Conservation (phyloP, 2,888 invertebrate species). For the Bhutanitis thaidina region DNA sequence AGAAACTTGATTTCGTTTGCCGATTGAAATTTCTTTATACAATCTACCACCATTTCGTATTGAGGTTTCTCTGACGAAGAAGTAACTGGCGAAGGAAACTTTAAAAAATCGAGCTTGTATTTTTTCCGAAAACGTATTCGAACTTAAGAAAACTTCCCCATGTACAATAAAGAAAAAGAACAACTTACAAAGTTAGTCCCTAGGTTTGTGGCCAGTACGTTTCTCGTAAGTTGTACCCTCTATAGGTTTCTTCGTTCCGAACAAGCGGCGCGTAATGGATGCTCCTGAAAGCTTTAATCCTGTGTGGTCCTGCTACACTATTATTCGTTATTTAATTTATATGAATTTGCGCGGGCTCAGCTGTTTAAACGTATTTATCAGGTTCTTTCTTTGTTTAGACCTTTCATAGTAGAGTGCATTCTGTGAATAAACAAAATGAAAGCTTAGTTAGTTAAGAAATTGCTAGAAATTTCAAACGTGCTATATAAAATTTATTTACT, state of each 20-base stretch:
- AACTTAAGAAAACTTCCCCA: background rate
- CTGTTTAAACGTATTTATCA: conserved; percentile 6
- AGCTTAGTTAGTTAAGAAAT: too few relatives aligned
- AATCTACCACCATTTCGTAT: too few relatives aligned
- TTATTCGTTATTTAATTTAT: conserved; percentile 18
- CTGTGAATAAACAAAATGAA: too few relatives aligned
- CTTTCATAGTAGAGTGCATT: too few relatives aligned
- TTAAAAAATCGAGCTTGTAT: too few relatives aligned
- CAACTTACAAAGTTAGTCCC: conserved; percentile 10
- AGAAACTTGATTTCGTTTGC: too few relatives aligned
- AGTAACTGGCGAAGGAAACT: too few relatives aligned
- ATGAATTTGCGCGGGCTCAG: conserved; percentile 7
- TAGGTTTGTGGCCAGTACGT: background rate
- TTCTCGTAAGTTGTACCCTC: conserved; percentile 3
- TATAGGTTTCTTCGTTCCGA: conserved; percentile 5
- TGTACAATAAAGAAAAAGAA: background rate
- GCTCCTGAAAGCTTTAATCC: conserved; percentile 14
- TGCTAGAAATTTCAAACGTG: too few relatives aligned
- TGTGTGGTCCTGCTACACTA: conserved; percentile 18
- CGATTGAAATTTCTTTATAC: too few relatives aligned
- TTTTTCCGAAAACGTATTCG: too few relatives aligned
- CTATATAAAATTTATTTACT: too few relatives aligned
- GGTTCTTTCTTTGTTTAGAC: conserved; percentile 1
- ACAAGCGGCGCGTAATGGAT: conserved; percentile 12
- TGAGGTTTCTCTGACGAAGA: too few relatives aligned